Evolutionary conservation across 2,113 vertebrate genomes (phyloP), one percentile per base, ranked within the genome.

Genomic region (Dipodomys merriami): DNA sequence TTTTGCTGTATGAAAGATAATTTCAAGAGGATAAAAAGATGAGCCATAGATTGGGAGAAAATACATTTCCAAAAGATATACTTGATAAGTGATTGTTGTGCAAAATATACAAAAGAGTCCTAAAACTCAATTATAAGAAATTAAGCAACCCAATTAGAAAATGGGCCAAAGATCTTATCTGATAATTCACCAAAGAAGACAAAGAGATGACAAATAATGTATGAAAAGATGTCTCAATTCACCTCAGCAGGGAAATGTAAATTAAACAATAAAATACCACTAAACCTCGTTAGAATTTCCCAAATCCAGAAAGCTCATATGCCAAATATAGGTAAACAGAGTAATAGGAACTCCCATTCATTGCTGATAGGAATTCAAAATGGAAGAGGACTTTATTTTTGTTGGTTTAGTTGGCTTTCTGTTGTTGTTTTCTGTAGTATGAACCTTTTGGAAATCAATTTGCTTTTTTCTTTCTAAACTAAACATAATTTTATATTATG

Each of bases 251-350:
- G 16, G 46, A 84, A 71, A 84, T 6, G 19, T 33, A 86, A 62
- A 44, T 44, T 62, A 64, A 73, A 65, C 19, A 62, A 1, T 6
- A 12, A 44, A 35, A 76, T n/a, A 22, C 7, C 35, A 22, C 10
- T n/a, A 1, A 6, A 18, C 4, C 27, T 5, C 12, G 3, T 67
- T 12, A 81, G 33, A 27, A 29, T 7, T 7, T 4, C 0, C 49
- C 8, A 85, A 85, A 33, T 85, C 67, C 46, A 71, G 67, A 57
- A 25, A 33, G 33, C 30, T 25, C 4, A 15, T 12, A 23, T 29
- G 33, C 33, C 57, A 64, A 64, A 81, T 64, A 57, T 23, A 29
- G 60, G 27, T 65, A n/a, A 49, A 30, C 16, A 53, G 19, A 69
- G 29, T 44, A 83, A n/a, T 20, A 27, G 27, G 18, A n/a, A 83